Percentiles rank a stretch among this genome's conserved stretches.
phyloP scores from a whole-genome alignment of 2,888 invertebrate species.

The Epirrita christyi region DNA sequence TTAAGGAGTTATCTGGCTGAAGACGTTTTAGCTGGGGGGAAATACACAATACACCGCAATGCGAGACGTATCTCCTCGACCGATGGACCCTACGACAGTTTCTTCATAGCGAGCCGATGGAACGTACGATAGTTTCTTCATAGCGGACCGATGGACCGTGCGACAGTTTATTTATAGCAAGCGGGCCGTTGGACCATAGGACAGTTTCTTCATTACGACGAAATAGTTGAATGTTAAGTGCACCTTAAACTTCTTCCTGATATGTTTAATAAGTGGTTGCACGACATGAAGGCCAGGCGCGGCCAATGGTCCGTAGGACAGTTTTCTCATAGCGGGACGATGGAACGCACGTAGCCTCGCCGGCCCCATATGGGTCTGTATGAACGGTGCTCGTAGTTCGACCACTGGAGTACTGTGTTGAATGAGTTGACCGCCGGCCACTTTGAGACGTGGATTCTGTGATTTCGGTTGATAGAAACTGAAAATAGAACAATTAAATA shows the following conservation, averaged over 20 bases:
- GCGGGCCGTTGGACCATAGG: constrained; percentile 94
- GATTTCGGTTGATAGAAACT: constrained; percentile 97
- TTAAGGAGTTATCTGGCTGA: no score
- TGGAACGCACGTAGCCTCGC: constrained; percentile 94
- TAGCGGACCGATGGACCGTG: constrained; percentile 88
- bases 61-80: no score
- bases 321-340: constrained; percentile 94
- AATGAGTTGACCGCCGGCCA: constrained; percentile 95
- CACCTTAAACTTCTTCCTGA: constrained; percentile 95
- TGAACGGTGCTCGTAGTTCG: constrained; percentile 96
- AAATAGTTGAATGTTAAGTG: no score
- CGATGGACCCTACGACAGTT: constrained; percentile 93
- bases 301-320: constrained; percentile 92
- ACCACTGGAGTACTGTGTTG: constrained; percentile 99
- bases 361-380: constrained; percentile 96
- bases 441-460: constrained; percentile 91
- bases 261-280: constrained; percentile 94
- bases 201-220: no score
- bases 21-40: no score
- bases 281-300: constrained; percentile 91
- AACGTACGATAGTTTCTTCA: constrained; percentile 85
- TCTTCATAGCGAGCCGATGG: constrained; percentile 95
- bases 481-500: constrained; percentile 33
- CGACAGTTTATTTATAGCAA: constrained; percentile 93
- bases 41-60: no score